phyloP scores from a whole-genome alignment of 2,888 invertebrate genomes.

The Tribolium freemani region DNA sequence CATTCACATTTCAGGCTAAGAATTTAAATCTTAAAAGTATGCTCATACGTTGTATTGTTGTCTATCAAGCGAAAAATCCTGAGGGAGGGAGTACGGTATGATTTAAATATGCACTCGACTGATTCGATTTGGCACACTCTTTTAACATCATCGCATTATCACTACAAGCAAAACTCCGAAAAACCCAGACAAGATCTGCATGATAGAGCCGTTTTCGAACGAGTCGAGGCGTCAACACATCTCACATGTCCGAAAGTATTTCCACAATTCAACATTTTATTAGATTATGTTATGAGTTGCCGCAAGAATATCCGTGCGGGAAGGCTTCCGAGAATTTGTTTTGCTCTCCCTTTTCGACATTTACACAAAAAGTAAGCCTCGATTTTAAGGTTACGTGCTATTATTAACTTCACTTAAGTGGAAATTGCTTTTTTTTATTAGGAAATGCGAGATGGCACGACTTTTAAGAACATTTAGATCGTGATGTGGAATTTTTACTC shows the following conservation, averaged over 20 bases:
- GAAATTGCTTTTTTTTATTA: slow-evolving; percentile 25
- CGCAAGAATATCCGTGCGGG: background rate
- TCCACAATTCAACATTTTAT: slow-evolving; percentile 10
- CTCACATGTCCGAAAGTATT: slow-evolving; percentile 17
- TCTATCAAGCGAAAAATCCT: slow-evolving; percentile 40
- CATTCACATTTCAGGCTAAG: slow-evolving; percentile 37
- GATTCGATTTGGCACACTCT: slow-evolving; percentile 36
- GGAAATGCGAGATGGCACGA: slow-evolving; percentile 8
- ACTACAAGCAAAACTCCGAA: slow-evolving; percentile 11
- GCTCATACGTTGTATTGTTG: slow-evolving; percentile 41
- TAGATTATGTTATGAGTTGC: slow-evolving; percentile 11
- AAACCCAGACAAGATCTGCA: slow-evolving; percentile 4
- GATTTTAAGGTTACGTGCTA: slow-evolving; percentile 7
- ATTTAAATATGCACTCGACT: slow-evolving; percentile 38
- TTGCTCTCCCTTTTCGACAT: slow-evolving; percentile 1
- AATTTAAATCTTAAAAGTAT: slow-evolving; percentile 41
- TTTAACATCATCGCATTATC: slow-evolving; percentile 22
- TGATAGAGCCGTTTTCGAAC: slow-evolving; percentile 1
- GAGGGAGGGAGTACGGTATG: slow-evolving; percentile 11
- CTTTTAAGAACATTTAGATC: slow-evolving; percentile 20
- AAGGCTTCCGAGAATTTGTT: slow-evolving; percentile 1
- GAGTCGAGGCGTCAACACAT: slow-evolving; percentile 5
- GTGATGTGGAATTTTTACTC: slow-evolving; percentile 1
- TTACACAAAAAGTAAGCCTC: background rate
- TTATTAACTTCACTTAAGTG: slow-evolving; percentile 16